Evolutionary conservation across 2,113 vertebrate species (phyloP).

Genomic region (Scortum barcoo): DNA sequence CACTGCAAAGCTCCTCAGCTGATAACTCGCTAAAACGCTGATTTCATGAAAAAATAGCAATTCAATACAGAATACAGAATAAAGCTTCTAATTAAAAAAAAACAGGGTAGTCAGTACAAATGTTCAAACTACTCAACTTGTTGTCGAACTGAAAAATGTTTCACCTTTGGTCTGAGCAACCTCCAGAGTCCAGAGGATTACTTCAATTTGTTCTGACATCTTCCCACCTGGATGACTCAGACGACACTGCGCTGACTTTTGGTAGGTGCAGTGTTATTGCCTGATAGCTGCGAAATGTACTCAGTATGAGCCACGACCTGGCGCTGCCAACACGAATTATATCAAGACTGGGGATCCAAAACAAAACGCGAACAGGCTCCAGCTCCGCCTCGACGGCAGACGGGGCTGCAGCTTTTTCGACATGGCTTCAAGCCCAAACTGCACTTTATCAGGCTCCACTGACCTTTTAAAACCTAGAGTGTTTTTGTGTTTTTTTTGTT

Average conservation of each 20-base stretch:
- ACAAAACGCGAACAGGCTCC: slow-evolving; percentile 36
- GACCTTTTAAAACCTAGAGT: slow-evolving; percentile 60
- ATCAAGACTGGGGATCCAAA: slow-evolving; percentile 42
- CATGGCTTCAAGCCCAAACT: slow-evolving; percentile 57
- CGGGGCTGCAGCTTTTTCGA: slow-evolving; percentile 23
- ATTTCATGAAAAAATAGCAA: not conserved
- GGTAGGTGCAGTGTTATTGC: slow-evolving; percentile 39
- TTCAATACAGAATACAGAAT: not conserved
- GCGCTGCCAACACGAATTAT: slow-evolving; percentile 52
- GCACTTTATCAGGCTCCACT: slow-evolving; percentile 53
- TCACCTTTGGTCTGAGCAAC: not conserved
- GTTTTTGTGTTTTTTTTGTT: too few relatives aligned
- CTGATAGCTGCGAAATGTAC: slow-evolving; percentile 41
- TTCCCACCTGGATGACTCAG: slow-evolving; percentile 53
- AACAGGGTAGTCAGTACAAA: not conserved
- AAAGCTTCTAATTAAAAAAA: not conserved
- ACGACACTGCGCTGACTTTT: slow-evolving; percentile 43
- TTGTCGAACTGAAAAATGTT: not conserved
- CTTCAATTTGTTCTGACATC: slow-evolving; percentile 49
- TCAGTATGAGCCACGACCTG: slow-evolving; percentile 18
- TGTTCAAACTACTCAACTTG: not conserved
- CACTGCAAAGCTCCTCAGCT: not conserved
- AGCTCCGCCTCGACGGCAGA: slow-evolving; percentile 34
- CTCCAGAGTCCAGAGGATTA: slow-evolving; percentile 7
- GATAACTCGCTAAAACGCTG: not conserved